Conservation (phyloP, 2,113 vertebrate species). For the Triplophysa siluroides region DNA sequence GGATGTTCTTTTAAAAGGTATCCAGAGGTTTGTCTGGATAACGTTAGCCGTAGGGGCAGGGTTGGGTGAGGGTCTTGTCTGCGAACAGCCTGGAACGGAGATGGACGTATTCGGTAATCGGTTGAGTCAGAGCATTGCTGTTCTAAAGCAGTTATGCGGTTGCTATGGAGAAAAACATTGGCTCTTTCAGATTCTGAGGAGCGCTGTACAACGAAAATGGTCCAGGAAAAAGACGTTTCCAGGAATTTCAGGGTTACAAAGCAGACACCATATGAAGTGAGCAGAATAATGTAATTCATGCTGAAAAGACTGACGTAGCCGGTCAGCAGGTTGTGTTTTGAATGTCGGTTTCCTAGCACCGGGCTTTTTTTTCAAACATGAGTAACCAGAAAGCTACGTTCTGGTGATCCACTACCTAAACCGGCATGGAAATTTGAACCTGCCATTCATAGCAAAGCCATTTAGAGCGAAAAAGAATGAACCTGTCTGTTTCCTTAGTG, state of each 20-base stretch:
- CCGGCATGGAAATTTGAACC: not conserved
- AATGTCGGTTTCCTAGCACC: not conserved
- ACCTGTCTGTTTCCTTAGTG: conserved; percentile 4
- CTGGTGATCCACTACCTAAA: not conserved
- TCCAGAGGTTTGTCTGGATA: conserved; percentile 23
- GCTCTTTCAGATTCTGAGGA: conserved; percentile 72
- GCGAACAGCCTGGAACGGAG: conserved; percentile 68
- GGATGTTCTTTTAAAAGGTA: not conserved
- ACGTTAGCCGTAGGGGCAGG: conserved; percentile 35
- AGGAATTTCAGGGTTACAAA: conserved; percentile 75
- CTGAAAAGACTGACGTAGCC: not conserved
- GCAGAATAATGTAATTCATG: conserved; percentile 60
- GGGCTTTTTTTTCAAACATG: too few relatives aligned
- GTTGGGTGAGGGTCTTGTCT: conserved; percentile 60
- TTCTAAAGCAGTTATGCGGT: conserved; percentile 85
- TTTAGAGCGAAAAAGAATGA: not conserved
- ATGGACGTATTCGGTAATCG: conserved; percentile 68
- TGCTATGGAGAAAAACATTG: conserved; percentile 90
- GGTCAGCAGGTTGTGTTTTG: not conserved
- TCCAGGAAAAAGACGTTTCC: conserved; percentile 77
- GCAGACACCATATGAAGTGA: conserved; percentile 63
- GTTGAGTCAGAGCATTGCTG: conserved; percentile 86
- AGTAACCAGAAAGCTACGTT: too few relatives aligned
- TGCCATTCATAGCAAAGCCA: not conserved
- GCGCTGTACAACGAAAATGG: conserved; percentile 77